A percentile compares a stretch with the other conserved stretches of the same genome.
Evolutionary conservation across 2,113 vertebrate genomes (phyloP).

Genomic region (Bubo blakistoni): DNA sequence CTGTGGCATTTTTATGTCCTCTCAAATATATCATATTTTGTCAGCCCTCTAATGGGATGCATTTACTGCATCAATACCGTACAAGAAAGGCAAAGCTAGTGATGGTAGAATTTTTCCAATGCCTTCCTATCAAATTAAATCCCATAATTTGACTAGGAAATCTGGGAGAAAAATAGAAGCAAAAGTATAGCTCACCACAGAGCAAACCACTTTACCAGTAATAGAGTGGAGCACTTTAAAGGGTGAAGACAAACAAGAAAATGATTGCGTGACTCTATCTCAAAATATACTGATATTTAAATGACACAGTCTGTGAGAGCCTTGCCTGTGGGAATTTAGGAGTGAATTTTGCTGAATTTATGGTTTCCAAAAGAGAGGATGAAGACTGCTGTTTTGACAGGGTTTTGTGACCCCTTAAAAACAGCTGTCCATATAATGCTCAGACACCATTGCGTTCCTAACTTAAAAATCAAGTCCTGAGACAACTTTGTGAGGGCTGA

Average conservation of each 20-base stretch:
- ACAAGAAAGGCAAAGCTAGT: background rate
- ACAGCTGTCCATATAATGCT: background rate
- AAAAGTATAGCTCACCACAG: background rate
- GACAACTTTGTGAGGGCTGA: background rate
- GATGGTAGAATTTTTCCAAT: background rate
- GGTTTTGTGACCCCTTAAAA: background rate
- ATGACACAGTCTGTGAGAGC: background rate
- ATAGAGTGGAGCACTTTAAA: background rate
- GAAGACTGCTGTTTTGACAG: background rate
- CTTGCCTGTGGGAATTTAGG: background rate
- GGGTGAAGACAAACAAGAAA: background rate
- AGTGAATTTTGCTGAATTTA: background rate
- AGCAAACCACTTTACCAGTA: background rate
- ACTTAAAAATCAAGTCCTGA: background rate
- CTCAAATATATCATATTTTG: background rate
- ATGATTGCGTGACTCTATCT: background rate
- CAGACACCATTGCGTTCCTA: background rate
- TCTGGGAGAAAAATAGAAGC: background rate
- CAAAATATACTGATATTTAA: background rate
- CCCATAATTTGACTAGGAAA: background rate
- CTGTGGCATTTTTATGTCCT: background rate
- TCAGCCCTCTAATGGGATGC: background rate
- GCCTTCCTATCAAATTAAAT: background rate
- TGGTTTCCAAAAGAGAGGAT: background rate
- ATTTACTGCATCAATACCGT: background rate